These are phyloP conservation scores for Octodonta nipae DNA, from an alignment of 2,888 invertebrate genomes.

Conservation along the genomic window DNA sequence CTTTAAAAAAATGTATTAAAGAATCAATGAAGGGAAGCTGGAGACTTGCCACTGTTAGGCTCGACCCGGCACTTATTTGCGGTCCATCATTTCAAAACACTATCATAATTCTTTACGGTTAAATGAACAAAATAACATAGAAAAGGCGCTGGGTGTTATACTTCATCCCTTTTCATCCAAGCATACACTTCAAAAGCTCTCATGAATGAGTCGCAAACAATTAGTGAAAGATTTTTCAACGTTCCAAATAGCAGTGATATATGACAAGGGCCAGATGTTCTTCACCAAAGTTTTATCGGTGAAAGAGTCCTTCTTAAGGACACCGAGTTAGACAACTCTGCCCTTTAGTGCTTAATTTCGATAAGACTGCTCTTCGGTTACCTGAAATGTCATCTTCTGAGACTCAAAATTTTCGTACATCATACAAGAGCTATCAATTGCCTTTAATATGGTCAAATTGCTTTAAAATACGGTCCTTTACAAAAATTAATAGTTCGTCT, in stretches of 20 bases:
- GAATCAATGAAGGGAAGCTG: no score
- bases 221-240: constrained; percentile 34
- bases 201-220: constrained; percentile 17
- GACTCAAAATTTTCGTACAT: background rate
- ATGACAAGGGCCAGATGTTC: constrained; percentile 29
- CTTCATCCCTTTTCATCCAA: background rate
- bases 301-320: no score
- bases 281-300: no score
- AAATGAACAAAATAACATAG: constrained; percentile 27
- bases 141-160: constrained; percentile 25
- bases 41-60: no score
- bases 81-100: no score
- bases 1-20: no score
- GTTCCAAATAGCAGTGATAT: constrained; percentile 29
- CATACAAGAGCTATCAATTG: constrained; percentile 26
- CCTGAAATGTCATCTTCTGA: background rate
- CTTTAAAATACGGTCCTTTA: constrained; percentile 32
- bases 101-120: constrained; percentile 27
- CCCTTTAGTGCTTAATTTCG: no score
- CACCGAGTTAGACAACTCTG: no score
- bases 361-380: background rate
- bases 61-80: no score
- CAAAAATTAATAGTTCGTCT: constrained; percentile 26
- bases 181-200: constrained; percentile 5
- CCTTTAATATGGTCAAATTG: constrained; percentile 36